Percentiles rank a stretch among this genome's conserved stretches.
phyloP scores from a whole-genome alignment of 2,113 vertebrate genomes.

The Hippocampus barbouri region DNA sequence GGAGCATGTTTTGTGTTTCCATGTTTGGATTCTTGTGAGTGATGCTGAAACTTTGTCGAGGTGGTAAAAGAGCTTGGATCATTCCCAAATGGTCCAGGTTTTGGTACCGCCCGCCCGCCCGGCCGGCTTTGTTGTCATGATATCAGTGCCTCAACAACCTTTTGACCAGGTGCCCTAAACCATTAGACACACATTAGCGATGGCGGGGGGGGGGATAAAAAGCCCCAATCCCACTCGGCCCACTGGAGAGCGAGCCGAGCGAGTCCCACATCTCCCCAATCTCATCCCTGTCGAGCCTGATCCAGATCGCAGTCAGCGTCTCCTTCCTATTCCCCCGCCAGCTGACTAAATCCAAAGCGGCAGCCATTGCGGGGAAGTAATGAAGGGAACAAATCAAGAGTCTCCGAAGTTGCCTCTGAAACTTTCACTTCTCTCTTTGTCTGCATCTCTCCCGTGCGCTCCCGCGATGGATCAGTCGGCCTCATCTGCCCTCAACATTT shows the following conservation, averaged over 20 bases:
- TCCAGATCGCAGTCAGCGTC: conserved; percentile 60
- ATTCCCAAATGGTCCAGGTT: conserved; percentile 36
- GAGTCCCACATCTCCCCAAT: conserved; percentile 7
- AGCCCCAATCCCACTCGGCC: too few species aligned
- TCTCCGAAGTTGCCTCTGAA: conserved; percentile 55
- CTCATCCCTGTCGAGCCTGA: conserved; percentile 37
- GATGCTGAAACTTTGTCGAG: conserved; percentile 6
- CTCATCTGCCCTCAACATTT: conserved; percentile 21
- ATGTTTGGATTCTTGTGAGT: conserved; percentile 19
- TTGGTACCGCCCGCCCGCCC: conserved; percentile 31
- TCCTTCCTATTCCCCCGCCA: conserved; percentile 32
- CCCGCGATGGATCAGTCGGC: conserved; percentile 37
- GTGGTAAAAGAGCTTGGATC: conserved; percentile 30
- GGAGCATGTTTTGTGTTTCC: conserved; percentile 14
- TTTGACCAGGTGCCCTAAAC: neutral
- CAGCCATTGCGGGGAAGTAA: conserved; percentile 58
- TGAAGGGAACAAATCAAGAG: conserved; percentile 54
- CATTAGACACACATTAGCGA: neutral
- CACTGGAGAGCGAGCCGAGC: too few species aligned
- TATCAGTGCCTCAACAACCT: conserved; percentile 3
- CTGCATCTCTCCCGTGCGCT: conserved; percentile 6
- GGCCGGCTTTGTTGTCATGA: conserved; percentile 17
- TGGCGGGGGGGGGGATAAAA: neutral
- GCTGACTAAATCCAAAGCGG: conserved; percentile 65
- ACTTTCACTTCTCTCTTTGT: conserved; percentile 20